Percentiles rank a stretch among this genome's conserved stretches.
Evolutionary conservation across 92 coral and sea anemone species (phyloP).

Genomic region (Zoanthus solanderi): DNA sequence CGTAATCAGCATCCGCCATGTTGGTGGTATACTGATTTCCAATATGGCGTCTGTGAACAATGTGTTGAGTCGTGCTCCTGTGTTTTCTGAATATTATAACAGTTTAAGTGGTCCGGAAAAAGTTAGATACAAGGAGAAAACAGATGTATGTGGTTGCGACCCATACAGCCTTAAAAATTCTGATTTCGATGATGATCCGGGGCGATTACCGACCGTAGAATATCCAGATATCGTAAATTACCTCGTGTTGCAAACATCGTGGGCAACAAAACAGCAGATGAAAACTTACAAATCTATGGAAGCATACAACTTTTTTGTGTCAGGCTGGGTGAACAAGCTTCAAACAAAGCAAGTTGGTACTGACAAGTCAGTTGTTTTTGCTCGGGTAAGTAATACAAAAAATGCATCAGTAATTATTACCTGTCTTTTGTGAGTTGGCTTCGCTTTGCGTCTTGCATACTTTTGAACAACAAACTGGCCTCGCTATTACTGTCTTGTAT

Average conservation of each 20-base stretch:
- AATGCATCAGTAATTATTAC: background rate
- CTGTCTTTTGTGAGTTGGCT: too few relatives aligned
- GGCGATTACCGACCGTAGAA: constrained; percentile 49
- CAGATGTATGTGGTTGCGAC: constrained; percentile 61
- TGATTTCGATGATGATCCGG: constrained; percentile 32
- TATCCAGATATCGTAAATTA: constrained; percentile 31
- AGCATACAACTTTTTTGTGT: constrained; percentile 69
- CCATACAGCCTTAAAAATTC: constrained; percentile 43
- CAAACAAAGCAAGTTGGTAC: constrained; percentile 19
- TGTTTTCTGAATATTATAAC: constrained; percentile 54
- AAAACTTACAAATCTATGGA: constrained; percentile 47
- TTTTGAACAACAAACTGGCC: too few relatives aligned
- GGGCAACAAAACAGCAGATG: too few relatives aligned
- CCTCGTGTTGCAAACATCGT: too few relatives aligned
- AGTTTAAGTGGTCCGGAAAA: constrained; percentile 40
- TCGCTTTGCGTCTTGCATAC: too few relatives aligned
- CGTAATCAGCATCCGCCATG: too few relatives aligned
- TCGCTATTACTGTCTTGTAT: too few relatives aligned
- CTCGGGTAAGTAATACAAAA: constrained; percentile 53
- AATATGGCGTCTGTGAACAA: too few relatives aligned
- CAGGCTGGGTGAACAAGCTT: constrained; percentile 73
- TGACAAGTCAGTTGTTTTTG: constrained; percentile 58
- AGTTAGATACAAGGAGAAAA: constrained; percentile 52
- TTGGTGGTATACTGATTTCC: too few relatives aligned
- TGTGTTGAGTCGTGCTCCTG: too few relatives aligned